Conservation (phyloP, 2,113 vertebrate genomes). For the Taxidea taxus region DNA sequence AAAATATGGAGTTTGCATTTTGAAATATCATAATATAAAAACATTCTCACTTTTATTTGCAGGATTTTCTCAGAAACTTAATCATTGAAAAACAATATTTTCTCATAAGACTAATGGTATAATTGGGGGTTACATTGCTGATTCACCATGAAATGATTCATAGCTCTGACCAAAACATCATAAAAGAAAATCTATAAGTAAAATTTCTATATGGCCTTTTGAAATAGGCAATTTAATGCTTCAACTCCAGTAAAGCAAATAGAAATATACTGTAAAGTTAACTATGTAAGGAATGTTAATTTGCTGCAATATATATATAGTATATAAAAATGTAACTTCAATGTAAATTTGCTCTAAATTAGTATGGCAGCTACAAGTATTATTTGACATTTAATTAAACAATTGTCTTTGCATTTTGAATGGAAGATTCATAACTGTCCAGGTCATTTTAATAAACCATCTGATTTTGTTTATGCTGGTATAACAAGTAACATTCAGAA, state of each 20-base stretch:
- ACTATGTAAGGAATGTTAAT: not conserved
- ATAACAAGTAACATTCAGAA: not conserved
- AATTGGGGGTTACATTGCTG: not conserved
- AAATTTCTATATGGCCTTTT: not conserved
- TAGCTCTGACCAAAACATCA: not conserved
- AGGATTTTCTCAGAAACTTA: not conserved
- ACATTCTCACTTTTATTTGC: not conserved
- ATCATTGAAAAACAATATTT: not conserved
- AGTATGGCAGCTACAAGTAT: not conserved
- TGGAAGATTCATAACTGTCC: not conserved
- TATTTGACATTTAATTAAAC: not conserved
- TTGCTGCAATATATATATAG: not conserved
- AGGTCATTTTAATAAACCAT: not conserved
- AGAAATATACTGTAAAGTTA: not conserved
- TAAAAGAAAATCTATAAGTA: constrained; percentile 1
- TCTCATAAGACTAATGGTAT: not conserved
- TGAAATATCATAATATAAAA: not conserved
- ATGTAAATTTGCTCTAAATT: constrained; percentile 15
- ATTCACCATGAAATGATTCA: constrained; percentile 35
- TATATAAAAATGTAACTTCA: not conserved
- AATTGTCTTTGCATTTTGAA: not conserved
- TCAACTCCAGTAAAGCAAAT: constrained; percentile 12
- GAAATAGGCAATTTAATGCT: constrained; percentile 19
- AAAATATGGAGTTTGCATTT: not conserved
- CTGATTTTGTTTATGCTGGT: not conserved